phyloP scores from a whole-genome alignment of 1,140 invertebrate genomes.

The Popillia japonica region DNA sequence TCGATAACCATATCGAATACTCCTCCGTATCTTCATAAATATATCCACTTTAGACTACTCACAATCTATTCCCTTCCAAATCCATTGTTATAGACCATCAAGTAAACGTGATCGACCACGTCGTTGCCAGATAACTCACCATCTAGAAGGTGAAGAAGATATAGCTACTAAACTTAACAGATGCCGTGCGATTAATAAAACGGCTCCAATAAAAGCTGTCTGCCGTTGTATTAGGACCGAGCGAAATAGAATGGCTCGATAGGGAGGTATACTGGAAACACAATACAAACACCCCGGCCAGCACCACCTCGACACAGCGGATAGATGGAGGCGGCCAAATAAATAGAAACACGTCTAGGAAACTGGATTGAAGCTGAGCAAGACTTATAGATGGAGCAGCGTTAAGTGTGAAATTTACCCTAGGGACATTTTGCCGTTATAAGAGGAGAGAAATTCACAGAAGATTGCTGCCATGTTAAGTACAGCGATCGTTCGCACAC shows the following conservation, averaged over 20 bases:
- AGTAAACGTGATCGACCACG: no score
- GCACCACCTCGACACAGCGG: constrained; percentile 44
- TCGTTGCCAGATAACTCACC: no score
- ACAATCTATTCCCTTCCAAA: no score
- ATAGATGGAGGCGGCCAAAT: constrained; percentile 45
- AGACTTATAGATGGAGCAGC: constrained; percentile 43
- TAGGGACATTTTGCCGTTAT: background rate
- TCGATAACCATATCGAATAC: no score
- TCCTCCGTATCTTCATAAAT: no score
- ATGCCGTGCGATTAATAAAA: constrained; percentile 30
- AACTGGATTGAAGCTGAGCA: constrained; percentile 49
- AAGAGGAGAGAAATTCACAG: constrained; percentile 17
- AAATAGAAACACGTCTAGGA: constrained; percentile 50
- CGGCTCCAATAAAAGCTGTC: constrained; percentile 7
- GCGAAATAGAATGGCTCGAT: constrained; percentile 11
- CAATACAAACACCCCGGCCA: constrained; percentile 18
- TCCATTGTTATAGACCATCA: no score
- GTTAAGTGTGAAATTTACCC: constrained; percentile 33
- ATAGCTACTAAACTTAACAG: constrained; percentile 1
- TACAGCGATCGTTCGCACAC: background rate
- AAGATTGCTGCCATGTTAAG: background rate
- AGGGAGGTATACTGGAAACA: constrained; percentile 1
- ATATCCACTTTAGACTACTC: no score
- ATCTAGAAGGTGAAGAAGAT: background rate
- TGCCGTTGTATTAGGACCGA: constrained; percentile 17